phyloP scores from a whole-genome alignment of 2,797 vertebrate genomes.

The Dermochelys coriacea region DNA sequence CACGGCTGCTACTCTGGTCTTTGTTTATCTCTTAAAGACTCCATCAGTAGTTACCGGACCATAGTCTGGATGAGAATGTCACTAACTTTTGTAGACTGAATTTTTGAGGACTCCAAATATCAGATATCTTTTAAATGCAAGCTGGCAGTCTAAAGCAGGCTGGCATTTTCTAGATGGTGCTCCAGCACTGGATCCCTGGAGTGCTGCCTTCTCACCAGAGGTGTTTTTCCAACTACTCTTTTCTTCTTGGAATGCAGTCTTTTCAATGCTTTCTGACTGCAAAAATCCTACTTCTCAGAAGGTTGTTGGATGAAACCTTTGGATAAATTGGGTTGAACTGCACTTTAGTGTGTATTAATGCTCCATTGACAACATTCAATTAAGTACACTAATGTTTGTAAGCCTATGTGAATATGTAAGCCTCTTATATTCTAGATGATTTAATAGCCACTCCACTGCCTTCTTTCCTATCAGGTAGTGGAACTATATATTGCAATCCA shows the following conservation, averaged over 20 bases:
- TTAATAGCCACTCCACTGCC: slow-evolving; percentile 21
- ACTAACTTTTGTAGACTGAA: not conserved
- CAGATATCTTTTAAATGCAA: not conserved
- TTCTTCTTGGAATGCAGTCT: not conserved
- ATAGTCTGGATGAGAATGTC: not conserved
- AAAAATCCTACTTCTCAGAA: fast-evolving
- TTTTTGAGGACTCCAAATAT: not conserved
- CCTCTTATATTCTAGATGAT: slow-evolving; percentile 32
- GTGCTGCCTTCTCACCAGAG: not conserved
- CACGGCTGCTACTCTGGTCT: not conserved
- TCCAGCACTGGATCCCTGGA: not conserved
- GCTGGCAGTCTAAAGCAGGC: not conserved
- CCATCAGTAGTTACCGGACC: not conserved
- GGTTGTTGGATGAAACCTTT: not conserved
- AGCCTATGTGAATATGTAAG: slow-evolving; percentile 55
- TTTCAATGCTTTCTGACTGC: not conserved
- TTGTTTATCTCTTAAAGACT: too few relatives aligned
- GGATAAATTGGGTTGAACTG: not conserved
- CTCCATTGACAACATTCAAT: slow-evolving; percentile 25
- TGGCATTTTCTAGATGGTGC: fast-evolving
- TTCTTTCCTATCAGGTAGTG: slow-evolving; percentile 13
- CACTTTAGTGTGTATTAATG: not conserved
- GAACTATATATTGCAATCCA: slow-evolving; percentile 15
- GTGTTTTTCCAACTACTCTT: not conserved
- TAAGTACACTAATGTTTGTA: not conserved